Evolutionary conservation across 2,888 invertebrate species (phyloP), one percentile per base, ranked within the genome.

Genomic region (Deilephila elpenor): DNA sequence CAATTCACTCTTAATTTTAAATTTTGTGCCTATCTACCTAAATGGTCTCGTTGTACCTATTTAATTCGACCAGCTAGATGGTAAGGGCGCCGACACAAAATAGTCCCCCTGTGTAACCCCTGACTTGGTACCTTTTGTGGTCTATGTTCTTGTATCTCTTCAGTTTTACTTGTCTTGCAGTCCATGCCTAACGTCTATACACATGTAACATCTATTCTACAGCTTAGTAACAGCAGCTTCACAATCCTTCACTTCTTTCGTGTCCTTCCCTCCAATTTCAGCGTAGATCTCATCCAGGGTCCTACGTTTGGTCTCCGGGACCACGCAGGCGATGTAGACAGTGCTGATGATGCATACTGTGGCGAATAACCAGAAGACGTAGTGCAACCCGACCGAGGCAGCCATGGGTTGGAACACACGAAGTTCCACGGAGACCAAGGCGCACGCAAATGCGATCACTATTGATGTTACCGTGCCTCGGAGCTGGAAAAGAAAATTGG

Each of bases 401-500:
- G 89, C 90, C 5, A 94, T 77, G 0, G 93, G 93, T 11, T 94
- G 93, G 85, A 94, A 94, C 6, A 91, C 86, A n/a, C 93, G 79
- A 0, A 94, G 88, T 71, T 93, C 88, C 0, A 93, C 78, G 1
- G 93, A 93, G 56, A 93, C 93, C 1, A 93, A 82, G 0, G 86
- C 88, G 75, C 93, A 93, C 0, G 93, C 91, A 77, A 92, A 90
- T 0, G 94, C 88, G 59, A 93, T 94, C 0, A 93, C 92, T 29
- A 93, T 89, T 0, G 94, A 89, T 0, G 93, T 94, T 0, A 94
- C 93, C 6, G 93, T 93, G 44, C 94, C 93, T 3, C 94, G 91
- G 8, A 92, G 86, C 94, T 94, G 89, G 3, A 85, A 87, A 59
- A 32, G 32, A 67, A 60, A 62, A 32, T 7, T 17, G 1, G 0